Conservation (phyloP, 2,113 vertebrate genomes). For the Amazona guildingii region DNA sequence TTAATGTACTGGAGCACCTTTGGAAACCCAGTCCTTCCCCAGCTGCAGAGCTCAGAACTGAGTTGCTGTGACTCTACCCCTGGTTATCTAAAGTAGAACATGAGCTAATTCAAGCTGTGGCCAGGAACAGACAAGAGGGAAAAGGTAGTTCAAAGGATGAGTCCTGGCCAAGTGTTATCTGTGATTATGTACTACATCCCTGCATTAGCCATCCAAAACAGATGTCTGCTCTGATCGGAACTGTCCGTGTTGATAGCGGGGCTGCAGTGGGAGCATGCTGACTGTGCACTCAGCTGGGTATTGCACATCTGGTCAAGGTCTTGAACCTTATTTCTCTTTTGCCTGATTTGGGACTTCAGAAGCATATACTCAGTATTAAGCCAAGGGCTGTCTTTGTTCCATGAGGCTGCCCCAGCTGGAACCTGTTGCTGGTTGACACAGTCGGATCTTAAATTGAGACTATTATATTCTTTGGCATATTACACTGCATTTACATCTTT, state of each 20-base stretch:
- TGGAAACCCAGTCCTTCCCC: background rate
- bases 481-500: conserved; percentile 76
- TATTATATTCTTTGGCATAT: conserved; percentile 73
- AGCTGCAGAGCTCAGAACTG: background rate
- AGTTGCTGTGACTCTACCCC: background rate
- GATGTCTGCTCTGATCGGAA: background rate
- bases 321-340: conserved; percentile 65
- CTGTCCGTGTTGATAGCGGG: background rate
- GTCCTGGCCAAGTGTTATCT: background rate
- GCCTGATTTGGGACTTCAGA: conserved; percentile 60
- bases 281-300: background rate
- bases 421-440: conserved; percentile 69
- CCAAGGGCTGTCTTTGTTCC: conserved; percentile 73
- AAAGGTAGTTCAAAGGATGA: conserved; percentile 14
- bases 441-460: conserved; percentile 67
- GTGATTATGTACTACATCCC: background rate
- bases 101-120: background rate
- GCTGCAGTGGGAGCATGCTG: conserved; percentile 23
- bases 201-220: background rate
- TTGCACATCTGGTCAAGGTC: conserved; percentile 66
- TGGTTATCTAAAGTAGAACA: background rate
- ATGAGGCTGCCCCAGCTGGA: conserved; percentile 73
- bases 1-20: background rate
- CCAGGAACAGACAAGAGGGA: background rate
- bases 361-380: conserved; percentile 45